phyloP scores from a whole-genome alignment of 2,113 vertebrate species.

The Pterocles orientalis region DNA sequence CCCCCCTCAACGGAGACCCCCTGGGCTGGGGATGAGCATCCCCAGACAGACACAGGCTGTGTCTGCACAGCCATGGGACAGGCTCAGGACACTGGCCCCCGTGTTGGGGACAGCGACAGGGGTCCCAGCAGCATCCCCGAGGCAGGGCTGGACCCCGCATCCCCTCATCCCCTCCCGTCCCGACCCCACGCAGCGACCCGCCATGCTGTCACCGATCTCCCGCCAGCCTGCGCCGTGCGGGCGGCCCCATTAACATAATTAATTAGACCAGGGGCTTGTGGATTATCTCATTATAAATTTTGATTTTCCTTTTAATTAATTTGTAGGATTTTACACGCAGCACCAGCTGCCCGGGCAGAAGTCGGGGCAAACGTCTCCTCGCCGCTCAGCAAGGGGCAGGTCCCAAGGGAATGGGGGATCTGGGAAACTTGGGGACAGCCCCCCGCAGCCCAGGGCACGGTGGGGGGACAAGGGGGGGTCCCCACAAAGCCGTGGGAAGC shows the following conservation, averaged over 20 bases:
- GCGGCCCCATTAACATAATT: background rate
- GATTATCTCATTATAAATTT: constrained; percentile 54
- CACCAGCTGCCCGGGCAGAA: background rate
- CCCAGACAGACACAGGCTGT: background rate
- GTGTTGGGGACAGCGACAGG: accelerated
- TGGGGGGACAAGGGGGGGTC: background rate
- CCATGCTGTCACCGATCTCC: background rate
- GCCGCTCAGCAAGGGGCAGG: accelerated
- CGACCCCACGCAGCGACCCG: accelerated
- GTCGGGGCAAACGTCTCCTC: background rate
- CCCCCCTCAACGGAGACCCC: background rate
- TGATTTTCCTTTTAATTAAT: constrained; percentile 67
- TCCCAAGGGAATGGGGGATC: background rate
- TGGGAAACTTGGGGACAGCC: background rate
- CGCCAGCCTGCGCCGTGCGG: background rate
- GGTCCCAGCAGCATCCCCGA: too few species aligned
- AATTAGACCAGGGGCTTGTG: constrained; percentile 9
- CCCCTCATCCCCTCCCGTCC: background rate
- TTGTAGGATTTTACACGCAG: background rate
- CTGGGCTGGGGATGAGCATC: background rate
- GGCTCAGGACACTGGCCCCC: accelerated
- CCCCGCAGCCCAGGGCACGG: background rate
- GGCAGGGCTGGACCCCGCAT: background rate
- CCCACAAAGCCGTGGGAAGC: accelerated
- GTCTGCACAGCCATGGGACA: accelerated